Percentiles rank a stretch among this genome's conserved stretches.
phyloP scores from a whole-genome alignment of 2,888 invertebrate genomes.

The Cosmorhoe ocellata region DNA sequence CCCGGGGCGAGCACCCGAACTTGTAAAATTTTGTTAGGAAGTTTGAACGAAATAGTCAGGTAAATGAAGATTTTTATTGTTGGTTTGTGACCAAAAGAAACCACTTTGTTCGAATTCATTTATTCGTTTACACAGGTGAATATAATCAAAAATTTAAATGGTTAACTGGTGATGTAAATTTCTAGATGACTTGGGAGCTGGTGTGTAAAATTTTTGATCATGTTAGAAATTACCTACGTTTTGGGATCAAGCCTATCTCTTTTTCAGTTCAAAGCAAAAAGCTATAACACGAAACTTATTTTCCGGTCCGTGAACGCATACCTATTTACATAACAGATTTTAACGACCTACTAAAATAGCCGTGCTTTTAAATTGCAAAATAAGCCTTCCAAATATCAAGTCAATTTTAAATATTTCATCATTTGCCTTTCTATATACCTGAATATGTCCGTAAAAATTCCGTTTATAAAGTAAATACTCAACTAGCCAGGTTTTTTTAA shows the following conservation, averaged over 20 bases:
- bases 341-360: constrained; percentile 40
- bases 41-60: constrained; percentile 34
- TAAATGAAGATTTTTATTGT: background rate
- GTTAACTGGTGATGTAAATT: no score
- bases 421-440: no score
- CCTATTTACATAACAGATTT: constrained; percentile 63
- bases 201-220: no score
- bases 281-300: constrained; percentile 57
- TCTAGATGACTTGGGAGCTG: no score
- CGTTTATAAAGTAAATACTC: no score
- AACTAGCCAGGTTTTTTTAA: no score
- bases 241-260: background rate
- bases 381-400: constrained; percentile 6
- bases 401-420: background rate
- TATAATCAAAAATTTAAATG: no score
- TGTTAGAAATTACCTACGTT: no score
- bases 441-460: no score
- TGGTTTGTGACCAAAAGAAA: no score
- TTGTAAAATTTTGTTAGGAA: constrained; percentile 56
- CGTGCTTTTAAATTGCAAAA: constrained; percentile 33
- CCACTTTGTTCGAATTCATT: no score
- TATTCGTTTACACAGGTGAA: no score
- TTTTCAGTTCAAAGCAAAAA: constrained; percentile 46
- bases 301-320: constrained; percentile 55
- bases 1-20: constrained; percentile 45